phyloP scores from a whole-genome alignment of 2,888 invertebrate species.

The Xylocampa areola region DNA sequence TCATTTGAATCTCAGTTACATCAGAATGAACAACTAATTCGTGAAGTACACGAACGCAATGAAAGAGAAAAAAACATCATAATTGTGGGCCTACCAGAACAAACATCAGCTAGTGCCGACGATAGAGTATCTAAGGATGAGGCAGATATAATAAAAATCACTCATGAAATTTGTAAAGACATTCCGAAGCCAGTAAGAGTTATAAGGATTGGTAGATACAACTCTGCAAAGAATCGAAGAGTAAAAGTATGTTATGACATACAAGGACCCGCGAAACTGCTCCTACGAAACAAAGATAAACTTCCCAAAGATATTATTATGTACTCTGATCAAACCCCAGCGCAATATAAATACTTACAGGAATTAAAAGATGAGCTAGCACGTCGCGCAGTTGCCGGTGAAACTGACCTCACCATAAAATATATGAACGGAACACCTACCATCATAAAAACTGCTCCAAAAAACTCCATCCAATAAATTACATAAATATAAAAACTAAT shows the following conservation, averaged over 20 bases:
- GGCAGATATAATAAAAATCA: background rate
- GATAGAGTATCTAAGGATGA: slow-evolving; percentile 3
- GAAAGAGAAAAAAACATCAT: slow-evolving; percentile 1
- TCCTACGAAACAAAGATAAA: slow-evolving; percentile 1
- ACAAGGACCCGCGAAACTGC: background rate
- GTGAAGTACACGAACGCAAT: slow-evolving; percentile 1
- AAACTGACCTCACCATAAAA: too few species aligned
- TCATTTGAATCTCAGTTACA: background rate
- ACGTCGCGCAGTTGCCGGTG: background rate
- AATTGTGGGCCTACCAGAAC: slow-evolving; percentile 3
- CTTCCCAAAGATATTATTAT: background rate
- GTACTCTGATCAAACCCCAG: background rate
- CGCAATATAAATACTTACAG: background rate
- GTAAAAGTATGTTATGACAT: background rate
- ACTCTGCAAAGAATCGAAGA: background rate
- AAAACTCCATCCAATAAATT: background rate
- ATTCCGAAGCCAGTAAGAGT: background rate
- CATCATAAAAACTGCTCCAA: background rate
- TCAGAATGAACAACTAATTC: slow-evolving; percentile 7
- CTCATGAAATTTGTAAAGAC: background rate
- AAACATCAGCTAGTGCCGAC: background rate
- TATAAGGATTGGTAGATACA: background rate
- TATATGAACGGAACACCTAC: too few species aligned
- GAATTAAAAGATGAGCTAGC: background rate
- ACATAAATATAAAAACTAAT: background rate